Conservation (phyloP, 2,797 vertebrate species). For the Enoplosus armatus region DNA sequence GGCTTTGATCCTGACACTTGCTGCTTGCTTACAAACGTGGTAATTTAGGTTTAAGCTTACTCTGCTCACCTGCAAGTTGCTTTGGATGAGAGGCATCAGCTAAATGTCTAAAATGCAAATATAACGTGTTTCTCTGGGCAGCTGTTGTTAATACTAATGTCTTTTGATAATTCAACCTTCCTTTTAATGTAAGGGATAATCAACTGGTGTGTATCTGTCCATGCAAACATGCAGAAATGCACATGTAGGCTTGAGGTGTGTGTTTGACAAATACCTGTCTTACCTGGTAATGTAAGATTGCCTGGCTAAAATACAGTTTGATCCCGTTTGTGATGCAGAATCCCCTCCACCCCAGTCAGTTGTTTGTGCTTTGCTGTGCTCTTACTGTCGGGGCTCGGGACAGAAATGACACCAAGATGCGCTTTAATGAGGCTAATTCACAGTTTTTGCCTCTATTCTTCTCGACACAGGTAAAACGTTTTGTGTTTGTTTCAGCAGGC, state of each 20-base stretch:
- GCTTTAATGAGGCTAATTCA: slow-evolving; percentile 22
- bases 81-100: neutral
- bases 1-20: too few species aligned
- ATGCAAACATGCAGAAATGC: neutral
- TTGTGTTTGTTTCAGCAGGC: neutral
- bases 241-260: neutral
- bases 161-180: neutral
- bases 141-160: neutral
- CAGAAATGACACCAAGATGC: slow-evolving; percentile 16
- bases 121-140: neutral
- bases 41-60: neutral
- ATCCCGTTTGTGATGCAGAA: neutral
- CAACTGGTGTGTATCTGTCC: neutral
- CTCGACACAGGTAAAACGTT: slow-evolving; percentile 21
- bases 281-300: slow-evolving; percentile 25
- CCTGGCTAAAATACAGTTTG: neutral
- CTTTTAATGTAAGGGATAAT: neutral
- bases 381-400: neutral
- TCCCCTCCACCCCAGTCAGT: neutral
- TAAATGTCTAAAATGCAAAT: neutral
- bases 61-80: neutral
- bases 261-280: slow-evolving; percentile 26
- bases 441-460: neutral
- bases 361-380: neutral
- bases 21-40: too few species aligned